These are phyloP conservation scores for Ibidorhyncha struthersii DNA, from an alignment of 2,113 vertebrate species.

Conservation along the genomic window DNA sequence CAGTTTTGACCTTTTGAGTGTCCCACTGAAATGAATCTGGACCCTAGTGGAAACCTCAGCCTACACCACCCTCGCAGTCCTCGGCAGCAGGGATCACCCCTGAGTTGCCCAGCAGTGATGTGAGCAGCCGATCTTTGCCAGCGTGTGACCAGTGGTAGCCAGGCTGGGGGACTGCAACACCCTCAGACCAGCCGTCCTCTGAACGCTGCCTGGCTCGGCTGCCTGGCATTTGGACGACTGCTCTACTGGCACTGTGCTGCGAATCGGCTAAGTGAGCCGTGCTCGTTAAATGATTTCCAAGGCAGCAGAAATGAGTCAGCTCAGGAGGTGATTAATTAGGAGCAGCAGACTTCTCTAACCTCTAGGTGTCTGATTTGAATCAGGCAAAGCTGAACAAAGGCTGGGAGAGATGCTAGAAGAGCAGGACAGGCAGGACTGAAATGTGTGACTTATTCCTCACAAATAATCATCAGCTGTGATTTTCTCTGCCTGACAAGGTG, in stretches of 20 bases:
- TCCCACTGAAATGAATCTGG: background rate
- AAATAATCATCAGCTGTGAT: background rate
- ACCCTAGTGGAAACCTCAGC: background rate
- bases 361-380: background rate
- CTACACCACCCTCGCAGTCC: rapidly evolving
- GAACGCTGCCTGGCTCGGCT: background rate
- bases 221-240: background rate
- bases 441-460: background rate
- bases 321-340: background rate
- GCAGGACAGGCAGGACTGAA: rapidly evolving
- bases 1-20: background rate
- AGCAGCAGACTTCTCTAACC: background rate
- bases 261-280: background rate
- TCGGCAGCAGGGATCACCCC: background rate
- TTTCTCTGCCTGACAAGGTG: background rate
- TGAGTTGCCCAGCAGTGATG: rapidly evolving
- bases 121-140: background rate
- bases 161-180: background rate
- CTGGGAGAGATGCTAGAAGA: background rate
- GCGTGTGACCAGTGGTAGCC: background rate
- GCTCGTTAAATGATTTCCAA: background rate
- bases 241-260: background rate
- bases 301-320: background rate
- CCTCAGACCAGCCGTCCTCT: background rate
- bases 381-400: background rate